phyloP scores from a whole-genome alignment of 2,797 vertebrate genomes.

The Simalia tracyae region DNA sequence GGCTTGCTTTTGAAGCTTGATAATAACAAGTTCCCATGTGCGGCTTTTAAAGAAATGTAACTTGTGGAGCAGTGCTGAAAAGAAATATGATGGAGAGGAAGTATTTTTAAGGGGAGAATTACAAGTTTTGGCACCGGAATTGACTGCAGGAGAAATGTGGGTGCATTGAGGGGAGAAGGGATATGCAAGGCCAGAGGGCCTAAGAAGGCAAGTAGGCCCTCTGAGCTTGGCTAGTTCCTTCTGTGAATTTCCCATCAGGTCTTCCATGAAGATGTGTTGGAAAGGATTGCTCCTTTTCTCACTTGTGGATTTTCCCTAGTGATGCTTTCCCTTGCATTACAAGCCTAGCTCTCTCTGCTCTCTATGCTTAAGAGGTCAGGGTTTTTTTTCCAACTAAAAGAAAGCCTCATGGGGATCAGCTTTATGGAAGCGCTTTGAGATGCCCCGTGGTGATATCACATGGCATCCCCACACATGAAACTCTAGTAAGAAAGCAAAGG shows the following conservation, averaged over 20 bases:
- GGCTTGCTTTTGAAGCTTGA: not conserved
- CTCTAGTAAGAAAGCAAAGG: not conserved
- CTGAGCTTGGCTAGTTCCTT: not conserved
- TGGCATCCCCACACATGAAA: not conserved
- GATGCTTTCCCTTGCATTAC: not conserved
- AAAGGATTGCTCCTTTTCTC: not conserved
- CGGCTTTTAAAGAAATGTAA: not conserved
- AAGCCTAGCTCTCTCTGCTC: not conserved
- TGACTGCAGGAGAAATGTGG: not conserved
- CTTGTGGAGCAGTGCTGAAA: not conserved
- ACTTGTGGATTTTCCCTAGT: not conserved
- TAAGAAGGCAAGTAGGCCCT: not conserved
- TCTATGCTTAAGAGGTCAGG: not conserved
- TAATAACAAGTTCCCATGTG: not conserved
- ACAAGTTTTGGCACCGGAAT: not conserved
- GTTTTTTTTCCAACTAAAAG: not conserved
- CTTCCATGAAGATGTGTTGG: not conserved
- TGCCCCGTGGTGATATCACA: not conserved
- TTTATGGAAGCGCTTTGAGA: not conserved
- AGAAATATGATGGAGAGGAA: not conserved
- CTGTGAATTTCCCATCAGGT: not conserved
- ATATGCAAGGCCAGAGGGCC: not conserved
- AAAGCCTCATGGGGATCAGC: not conserved
- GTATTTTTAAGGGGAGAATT: not conserved
- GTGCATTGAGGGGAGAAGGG: not conserved